Base-by-base conservation (phyloP, 2,888 invertebrate genomes). In the Heliconius charithonia region DNA sequence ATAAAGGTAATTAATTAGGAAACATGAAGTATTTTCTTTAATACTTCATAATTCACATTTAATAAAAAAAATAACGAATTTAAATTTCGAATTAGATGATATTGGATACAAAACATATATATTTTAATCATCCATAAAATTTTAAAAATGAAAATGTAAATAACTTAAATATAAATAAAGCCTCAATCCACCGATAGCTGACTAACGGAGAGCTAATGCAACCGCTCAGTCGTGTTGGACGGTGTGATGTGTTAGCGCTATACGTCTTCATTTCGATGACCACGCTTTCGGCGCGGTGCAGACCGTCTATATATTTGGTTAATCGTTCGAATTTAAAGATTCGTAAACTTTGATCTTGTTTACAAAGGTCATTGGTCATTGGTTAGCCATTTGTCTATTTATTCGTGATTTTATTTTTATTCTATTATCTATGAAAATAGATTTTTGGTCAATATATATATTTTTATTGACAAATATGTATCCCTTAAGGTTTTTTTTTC, bases 231-330 rank as follows among this genome's bases (percentile, higher is more conserved):
- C 51, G 77, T 41, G 66, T 65, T 65, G 37, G 72, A 72, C 79
- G 62, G 76, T 71, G 87, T 91, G 91, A 92, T 91, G 88, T 91
- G 91, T 91, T 90, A 87, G 88, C 83, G 85, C 89, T 88, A 90
- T 92, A 89, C 85, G 87, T 92, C 92, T 92, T 91, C 90, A 91
- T 91, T 91, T 89, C 90, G 90, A 89, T 90, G 90, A 89, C 90
- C 91, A 90, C 91, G 90, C 91, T 88, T 92, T 90, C 90, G 87
- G 88, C 88, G 90, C 89, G 87, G 88, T 85, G 79, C 81, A 84
- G 84, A 86, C 87, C 85, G 85, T 86, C 87, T 86, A 84, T 83
- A 79, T 80, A 74, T 75, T 83, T 89, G 89, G 92, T 92, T 90
- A 90, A 92, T 92, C 27, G 41, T 74, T 74, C 22, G 13, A 63